Base-by-base conservation (phyloP, 2,113 vertebrate species). In the Arothron firmamentum region DNA sequence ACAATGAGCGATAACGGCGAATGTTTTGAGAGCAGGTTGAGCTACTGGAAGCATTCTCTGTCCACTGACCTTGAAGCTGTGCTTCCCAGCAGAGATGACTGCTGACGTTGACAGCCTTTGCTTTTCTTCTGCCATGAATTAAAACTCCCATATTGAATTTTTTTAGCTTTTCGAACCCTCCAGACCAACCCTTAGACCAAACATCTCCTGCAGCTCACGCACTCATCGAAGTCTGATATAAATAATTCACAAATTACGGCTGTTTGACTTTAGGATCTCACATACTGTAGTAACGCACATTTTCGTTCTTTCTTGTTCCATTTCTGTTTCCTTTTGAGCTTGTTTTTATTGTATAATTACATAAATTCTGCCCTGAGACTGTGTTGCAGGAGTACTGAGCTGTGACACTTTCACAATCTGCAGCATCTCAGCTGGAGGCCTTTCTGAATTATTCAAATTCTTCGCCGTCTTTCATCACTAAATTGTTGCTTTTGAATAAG, bases 31-130 rank as follows among this genome's bases (percentile, higher is more conserved):
- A 62, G 41, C 66, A 41, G 10, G 42, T 0, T 1, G 53, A 20
- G 14, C 25, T 28, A 28, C 25, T 28, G 25, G 5, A 28, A 28
- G 25, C 41, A 3, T 42, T 61, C 18, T 19, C 56, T 68, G 23
- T 65, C 50, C 4, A 43, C 8, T 59, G 52, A 57, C 79, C 66
- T 78, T 82, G 76, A 23, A 42, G 17, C 28, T 19, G 1, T 43
- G 18, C 3, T 45, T 67, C 47, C 51, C 21, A 20, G 0, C 21
- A 13, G 25, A 56, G 19, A 52, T 31, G 38, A 53, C 38, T 61
- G 45, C 45, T 34, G 16, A 28, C 14, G 13, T 11, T 43, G 3
- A 9, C 3, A 13, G 42, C 31, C 16, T 57, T 54, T 57, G 4
- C 43, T 70, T 54, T 21, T 46, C 3, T 14, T 34, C 6, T 16